Evolutionary conservation across 2,888 invertebrate genomes (phyloP).

Genomic region (Drosophila flavopinicola): DNA sequence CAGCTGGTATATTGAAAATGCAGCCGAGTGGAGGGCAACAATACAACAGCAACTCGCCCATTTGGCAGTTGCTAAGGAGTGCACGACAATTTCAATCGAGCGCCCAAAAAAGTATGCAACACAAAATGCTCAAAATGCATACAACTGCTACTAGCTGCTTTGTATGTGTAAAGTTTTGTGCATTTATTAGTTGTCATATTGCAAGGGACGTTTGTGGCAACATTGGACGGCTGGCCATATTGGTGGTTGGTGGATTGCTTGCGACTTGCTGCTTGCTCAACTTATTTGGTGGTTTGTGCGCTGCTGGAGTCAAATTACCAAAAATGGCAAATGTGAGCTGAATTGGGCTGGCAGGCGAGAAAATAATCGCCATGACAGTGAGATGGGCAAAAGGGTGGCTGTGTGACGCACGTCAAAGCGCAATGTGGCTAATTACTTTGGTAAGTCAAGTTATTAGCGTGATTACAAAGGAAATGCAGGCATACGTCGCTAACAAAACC

Average conservation of each 20-base stretch:
- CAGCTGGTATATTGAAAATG: constrained; percentile 1
- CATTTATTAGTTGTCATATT: constrained; percentile 73
- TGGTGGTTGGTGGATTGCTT: constrained; percentile 25
- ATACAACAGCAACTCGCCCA: constrained; percentile 15
- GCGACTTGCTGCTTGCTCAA: constrained; percentile 27
- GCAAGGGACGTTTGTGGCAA: constrained; percentile 46
- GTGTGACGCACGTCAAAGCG: constrained; percentile 45
- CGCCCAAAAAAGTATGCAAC: constrained; percentile 42
- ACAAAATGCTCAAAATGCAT: constrained; percentile 25
- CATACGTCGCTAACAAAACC: constrained; percentile 10
- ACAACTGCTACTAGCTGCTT: not conserved
- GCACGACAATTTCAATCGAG: constrained; percentile 15
- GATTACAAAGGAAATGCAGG: constrained; percentile 73
- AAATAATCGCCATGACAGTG: constrained; percentile 31
- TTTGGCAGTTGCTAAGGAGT: constrained; percentile 33
- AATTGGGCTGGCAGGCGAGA: constrained; percentile 3
- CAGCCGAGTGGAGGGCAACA: not conserved
- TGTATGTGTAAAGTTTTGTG: constrained; percentile 39
- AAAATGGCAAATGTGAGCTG: constrained; percentile 55
- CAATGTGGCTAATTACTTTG: constrained; percentile 79
- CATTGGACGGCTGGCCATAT: constrained; percentile 39
- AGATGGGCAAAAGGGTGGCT: constrained; percentile 13
- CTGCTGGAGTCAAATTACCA: constrained; percentile 65
- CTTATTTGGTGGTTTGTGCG: constrained; percentile 56
- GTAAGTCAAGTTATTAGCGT: constrained; percentile 80